Conservation (phyloP, 1,140 invertebrate genomes). For the Venustaconcha ellipsiformis region DNA sequence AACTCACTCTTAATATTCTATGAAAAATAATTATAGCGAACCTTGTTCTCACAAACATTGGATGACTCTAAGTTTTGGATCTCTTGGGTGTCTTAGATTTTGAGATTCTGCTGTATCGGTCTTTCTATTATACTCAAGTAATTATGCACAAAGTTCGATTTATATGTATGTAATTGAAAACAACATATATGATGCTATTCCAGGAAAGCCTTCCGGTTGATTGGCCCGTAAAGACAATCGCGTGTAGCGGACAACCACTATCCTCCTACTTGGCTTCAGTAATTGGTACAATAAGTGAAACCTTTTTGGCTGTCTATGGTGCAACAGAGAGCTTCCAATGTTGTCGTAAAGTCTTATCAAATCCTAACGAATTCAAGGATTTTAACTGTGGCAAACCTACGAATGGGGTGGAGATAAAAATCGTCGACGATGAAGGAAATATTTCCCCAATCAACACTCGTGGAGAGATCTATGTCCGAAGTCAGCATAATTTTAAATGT, state of each 20-base stretch:
- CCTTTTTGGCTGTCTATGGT: background rate
- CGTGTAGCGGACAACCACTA: constrained; percentile 15
- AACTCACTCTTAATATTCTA: no score
- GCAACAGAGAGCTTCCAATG: background rate
- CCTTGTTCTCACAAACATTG: no score
- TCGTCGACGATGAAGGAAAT: constrained; percentile 18
- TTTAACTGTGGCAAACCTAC: background rate
- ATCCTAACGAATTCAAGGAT: constrained; percentile 3
- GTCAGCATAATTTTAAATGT: constrained; percentile 69
- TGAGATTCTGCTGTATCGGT: no score
- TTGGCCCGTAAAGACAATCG: constrained; percentile 6
- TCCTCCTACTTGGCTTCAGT: background rate
- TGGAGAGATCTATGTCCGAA: constrained; percentile 21
- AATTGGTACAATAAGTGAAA: constrained; percentile 5
- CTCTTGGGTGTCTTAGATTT: no score
- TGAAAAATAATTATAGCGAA: no score
- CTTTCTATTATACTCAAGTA: no score
- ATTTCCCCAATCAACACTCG: constrained; percentile 2
- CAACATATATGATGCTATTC: background rate
- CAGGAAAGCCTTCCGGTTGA: constrained; percentile 9
- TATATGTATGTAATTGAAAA: no score
- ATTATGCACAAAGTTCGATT: no score
- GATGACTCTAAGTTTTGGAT: no score
- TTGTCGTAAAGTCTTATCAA: background rate
- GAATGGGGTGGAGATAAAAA: constrained; percentile 18